A percentile compares a stretch with the other conserved stretches of the same genome.
These are phyloP conservation scores for Hypanus sabinus DNA, from an alignment of 2,113 vertebrate species.

Conservation along the genomic window DNA sequence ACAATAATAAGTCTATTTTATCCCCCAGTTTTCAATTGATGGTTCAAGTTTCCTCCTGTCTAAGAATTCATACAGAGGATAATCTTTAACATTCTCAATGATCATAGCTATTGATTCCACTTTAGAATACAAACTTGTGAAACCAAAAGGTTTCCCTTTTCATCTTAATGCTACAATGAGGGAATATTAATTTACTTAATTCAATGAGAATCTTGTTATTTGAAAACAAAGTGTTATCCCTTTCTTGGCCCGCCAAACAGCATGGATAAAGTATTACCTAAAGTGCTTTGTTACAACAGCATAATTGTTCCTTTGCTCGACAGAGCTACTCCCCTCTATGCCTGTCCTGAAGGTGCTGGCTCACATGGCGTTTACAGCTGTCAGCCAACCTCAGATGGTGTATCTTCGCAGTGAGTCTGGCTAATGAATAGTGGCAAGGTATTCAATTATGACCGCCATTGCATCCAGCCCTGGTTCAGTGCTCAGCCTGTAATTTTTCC, in stretches of 20 bases:
- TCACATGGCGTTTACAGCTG: neutral
- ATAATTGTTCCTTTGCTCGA: neutral
- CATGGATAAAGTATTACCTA: neutral
- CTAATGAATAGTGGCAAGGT: neutral
- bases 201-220: neutral
- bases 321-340: neutral
- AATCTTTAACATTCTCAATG: constrained; percentile 16
- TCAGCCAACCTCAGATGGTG: neutral
- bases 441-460: constrained; percentile 19
- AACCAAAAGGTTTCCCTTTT: neutral
- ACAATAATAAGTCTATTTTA: constrained; percentile 67
- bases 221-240: neutral
- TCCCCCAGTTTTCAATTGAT: neutral
- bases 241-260: neutral
- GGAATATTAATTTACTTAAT: neutral
- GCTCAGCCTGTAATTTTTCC: constrained; percentile 7
- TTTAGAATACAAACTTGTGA: neutral
- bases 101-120: constrained; percentile 10
- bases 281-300: neutral
- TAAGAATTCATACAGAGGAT: constrained; percentile 1
- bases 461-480: neutral
- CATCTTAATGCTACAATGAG: neutral
- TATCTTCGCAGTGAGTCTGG: neutral
- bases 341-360: neutral
- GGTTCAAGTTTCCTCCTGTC: constrained; percentile 22